Evolutionary conservation across 1,140 invertebrate species (phyloP).

Genomic region (Palaemon carinicauda): DNA sequence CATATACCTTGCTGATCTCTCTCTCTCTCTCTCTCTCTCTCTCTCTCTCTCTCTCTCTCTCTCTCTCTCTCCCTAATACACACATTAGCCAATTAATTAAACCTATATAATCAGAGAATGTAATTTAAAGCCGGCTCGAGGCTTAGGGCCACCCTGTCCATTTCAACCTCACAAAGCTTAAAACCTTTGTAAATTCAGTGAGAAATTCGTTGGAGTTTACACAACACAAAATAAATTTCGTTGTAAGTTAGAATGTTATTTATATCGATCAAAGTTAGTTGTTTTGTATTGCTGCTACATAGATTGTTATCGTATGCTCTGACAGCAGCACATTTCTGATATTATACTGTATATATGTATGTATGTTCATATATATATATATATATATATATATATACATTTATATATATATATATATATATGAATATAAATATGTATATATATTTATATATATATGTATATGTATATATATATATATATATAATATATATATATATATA

Average conservation of each 20-base stretch:
- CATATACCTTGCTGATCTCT: neutral
- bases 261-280: neutral
- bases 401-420: constrained; percentile 14
- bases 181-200: no score
- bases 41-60: no score
- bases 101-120: no score
- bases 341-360: neutral
- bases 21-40: no score
- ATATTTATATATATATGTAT: neutral
- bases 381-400: neutral
- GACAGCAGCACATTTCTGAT: neutral
- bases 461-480: neutral
- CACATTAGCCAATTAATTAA: no score
- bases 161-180: neutral
- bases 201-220: no score
- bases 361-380: constrained; percentile 4
- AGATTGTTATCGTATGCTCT: no score
- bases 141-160: neutral
- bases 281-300: no score
- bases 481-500: neutral
- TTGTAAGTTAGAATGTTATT: neutral
- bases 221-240: no score
- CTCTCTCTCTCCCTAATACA: no score
- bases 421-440: constrained; percentile 17
- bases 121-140: no score